These are phyloP conservation scores for Diarsia rubi DNA, from an alignment of 2,888 invertebrate genomes.

Conservation along the genomic window DNA sequence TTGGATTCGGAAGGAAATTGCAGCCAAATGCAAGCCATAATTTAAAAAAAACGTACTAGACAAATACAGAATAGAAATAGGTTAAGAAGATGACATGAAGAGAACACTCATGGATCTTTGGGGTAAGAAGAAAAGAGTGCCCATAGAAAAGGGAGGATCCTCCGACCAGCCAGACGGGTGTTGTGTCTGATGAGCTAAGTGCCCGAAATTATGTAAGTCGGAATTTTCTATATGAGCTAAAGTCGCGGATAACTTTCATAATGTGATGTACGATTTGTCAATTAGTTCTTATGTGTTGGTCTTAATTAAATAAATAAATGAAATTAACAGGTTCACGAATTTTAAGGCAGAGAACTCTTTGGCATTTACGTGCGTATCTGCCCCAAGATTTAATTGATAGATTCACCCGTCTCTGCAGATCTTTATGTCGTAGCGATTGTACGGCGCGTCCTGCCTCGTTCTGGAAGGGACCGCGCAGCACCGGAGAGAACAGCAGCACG, in stretches of 20 bases:
- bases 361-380: neutral
- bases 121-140: too few relatives aligned
- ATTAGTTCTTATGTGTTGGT: neutral
- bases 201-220: too few relatives aligned
- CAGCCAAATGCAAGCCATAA: neutral
- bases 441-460: slow-evolving; percentile 92
- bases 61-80: too few relatives aligned
- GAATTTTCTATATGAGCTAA: too few relatives aligned
- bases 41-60: too few relatives aligned
- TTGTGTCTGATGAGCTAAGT: too few relatives aligned
- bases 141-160: too few relatives aligned
- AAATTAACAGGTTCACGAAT: neutral
- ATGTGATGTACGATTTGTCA: too few relatives aligned
- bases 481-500: slow-evolving; percentile 91
- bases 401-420: slow-evolving; percentile 86
- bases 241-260: too few relatives aligned
- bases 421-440: slow-evolving; percentile 91
- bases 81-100: too few relatives aligned
- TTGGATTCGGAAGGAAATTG: neutral
- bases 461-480: slow-evolving; percentile 93
- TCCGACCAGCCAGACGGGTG: too few relatives aligned
- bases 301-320: neutral
- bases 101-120: too few relatives aligned
- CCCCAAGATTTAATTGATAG: neutral
- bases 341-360: neutral